phyloP scores from a whole-genome alignment of 2,888 invertebrate species.

The Rhagophthalmus giganteus region DNA sequence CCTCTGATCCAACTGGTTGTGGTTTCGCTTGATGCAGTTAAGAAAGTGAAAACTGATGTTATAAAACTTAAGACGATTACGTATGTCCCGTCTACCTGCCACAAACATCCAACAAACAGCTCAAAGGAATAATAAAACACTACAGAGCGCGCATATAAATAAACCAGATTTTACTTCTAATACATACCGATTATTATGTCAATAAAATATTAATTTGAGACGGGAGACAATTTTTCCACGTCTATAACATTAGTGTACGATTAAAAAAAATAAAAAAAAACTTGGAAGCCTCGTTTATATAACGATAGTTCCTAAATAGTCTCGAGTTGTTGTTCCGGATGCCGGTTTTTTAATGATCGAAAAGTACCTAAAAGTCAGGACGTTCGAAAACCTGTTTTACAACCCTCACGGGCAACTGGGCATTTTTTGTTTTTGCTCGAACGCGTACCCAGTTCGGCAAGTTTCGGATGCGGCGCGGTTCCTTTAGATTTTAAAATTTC shows the following conservation, averaged over 20 bases:
- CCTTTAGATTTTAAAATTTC: slow-evolving; percentile 14
- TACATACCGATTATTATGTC: slow-evolving; percentile 24
- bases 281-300: background rate
- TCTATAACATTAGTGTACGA: too few species aligned
- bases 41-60: slow-evolving; percentile 31
- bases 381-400: slow-evolving; percentile 33
- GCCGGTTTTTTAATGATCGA: slow-evolving; percentile 34
- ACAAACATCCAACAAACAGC: slow-evolving; percentile 21
- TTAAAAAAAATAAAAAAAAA: too few species aligned
- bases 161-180: slow-evolving; percentile 10
- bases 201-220: slow-evolving; percentile 6
- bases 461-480: too few species aligned
- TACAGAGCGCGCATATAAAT: slow-evolving; percentile 25
- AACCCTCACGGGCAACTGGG: slow-evolving; percentile 30
- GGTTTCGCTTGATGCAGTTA: slow-evolving; percentile 20
- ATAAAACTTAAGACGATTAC: slow-evolving; percentile 30
- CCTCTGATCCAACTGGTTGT: slow-evolving; percentile 9
- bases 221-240: too few species aligned
- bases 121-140: slow-evolving; percentile 29
- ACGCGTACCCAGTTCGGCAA: slow-evolving; percentile 30
- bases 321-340: slow-evolving; percentile 34
- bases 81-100: slow-evolving; percentile 28
- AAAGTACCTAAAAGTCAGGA: slow-evolving; percentile 33
- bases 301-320: background rate
- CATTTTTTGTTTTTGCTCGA: slow-evolving; percentile 26